A percentile compares a stretch with the other conserved stretches of the same genome.
These are phyloP conservation scores for Hyles euphorbiae DNA, from an alignment of 1,140 invertebrate genomes.

Conservation along the genomic window DNA sequence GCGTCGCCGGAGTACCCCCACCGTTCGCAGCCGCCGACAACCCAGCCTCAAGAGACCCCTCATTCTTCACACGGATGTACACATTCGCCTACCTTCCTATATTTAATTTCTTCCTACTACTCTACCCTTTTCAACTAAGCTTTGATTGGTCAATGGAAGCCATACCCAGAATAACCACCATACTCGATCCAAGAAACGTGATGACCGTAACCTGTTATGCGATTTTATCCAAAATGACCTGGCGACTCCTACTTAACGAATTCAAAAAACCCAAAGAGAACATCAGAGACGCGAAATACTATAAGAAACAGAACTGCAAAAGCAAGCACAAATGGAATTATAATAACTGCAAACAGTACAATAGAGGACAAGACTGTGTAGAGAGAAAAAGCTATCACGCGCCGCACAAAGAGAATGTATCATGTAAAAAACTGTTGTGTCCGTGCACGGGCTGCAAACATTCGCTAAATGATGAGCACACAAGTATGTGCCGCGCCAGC, in stretches of 20 bases:
- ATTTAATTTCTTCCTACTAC: conserved; percentile 88
- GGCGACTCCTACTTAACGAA: conserved; percentile 54
- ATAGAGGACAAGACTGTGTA: conserved; percentile 49
- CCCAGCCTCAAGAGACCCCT: conserved; percentile 87
- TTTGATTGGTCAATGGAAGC: conserved; percentile 98
- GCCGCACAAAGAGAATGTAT: conserved; percentile 52
- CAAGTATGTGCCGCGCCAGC: conserved; percentile 71
- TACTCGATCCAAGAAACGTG: conserved; percentile 86
- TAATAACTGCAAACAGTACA: conserved; percentile 49
- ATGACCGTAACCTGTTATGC: conserved; percentile 84
- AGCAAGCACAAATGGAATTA: conserved; percentile 61
- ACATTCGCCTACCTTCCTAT: conserved; percentile 93
- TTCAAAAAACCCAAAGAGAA: conserved; percentile 54
- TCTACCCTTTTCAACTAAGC: conserved; percentile 89
- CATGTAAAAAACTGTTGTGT: conserved; percentile 58
- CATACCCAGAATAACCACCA: conserved; percentile 84
- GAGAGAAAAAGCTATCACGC: conserved; percentile 57
- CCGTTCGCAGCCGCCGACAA: conserved; percentile 93
- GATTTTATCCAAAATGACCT: conserved; percentile 70
- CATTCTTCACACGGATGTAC: conserved; percentile 82
- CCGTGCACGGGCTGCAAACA: conserved; percentile 75
- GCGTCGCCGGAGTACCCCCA: conserved; percentile 80
- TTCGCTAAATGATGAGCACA: conserved; percentile 74
- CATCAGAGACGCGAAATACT: conserved; percentile 45
- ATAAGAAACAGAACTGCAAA: conserved; percentile 58